Evolutionary conservation across 2,797 vertebrate species (phyloP).

Genomic region (Hephaestus fuliginosus): DNA sequence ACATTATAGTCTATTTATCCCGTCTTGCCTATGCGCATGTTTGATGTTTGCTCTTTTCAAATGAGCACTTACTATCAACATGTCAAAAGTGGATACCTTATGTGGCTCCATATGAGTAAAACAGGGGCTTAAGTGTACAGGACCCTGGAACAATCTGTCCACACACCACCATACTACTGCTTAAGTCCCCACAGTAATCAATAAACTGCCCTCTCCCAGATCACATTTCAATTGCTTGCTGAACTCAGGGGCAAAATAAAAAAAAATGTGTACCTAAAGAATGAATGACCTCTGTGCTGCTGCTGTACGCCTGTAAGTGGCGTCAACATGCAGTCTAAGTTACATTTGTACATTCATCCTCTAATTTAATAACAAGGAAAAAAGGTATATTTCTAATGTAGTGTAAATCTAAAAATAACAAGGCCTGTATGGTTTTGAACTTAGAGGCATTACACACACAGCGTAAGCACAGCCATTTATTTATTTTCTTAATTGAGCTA

Average conservation of each 20-base stretch:
- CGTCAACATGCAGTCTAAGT: conserved; percentile 27
- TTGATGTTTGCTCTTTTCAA: conserved; percentile 59
- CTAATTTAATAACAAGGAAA: conserved; percentile 11
- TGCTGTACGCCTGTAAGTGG: conserved; percentile 34
- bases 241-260: conserved; percentile 70
- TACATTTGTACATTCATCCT: conserved; percentile 13
- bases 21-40: conserved; percentile 24
- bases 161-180: conserved; percentile 63
- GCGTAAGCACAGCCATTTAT: not conserved
- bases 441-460: too few species aligned
- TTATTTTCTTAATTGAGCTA: not conserved
- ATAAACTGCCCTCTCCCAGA: conserved; percentile 73
- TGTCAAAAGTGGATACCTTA: conserved; percentile 71
- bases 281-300: conserved; percentile 55
- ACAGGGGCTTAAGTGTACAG: conserved; percentile 59
- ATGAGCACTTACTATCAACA: conserved; percentile 55
- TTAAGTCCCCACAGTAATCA: conserved; percentile 80
- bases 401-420: conserved; percentile 3
- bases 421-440: not conserved
- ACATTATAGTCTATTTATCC: conserved; percentile 46
- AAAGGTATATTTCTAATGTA: not conserved
- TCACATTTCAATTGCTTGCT: conserved; percentile 79
- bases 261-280: conserved; percentile 60
- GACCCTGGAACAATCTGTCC: conserved; percentile 68
- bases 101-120: conserved; percentile 59